Percentiles rank a stretch among this genome's conserved stretches.
Conservation (phyloP, 2,797 vertebrate species). For the Argyrosomus regius region DNA sequence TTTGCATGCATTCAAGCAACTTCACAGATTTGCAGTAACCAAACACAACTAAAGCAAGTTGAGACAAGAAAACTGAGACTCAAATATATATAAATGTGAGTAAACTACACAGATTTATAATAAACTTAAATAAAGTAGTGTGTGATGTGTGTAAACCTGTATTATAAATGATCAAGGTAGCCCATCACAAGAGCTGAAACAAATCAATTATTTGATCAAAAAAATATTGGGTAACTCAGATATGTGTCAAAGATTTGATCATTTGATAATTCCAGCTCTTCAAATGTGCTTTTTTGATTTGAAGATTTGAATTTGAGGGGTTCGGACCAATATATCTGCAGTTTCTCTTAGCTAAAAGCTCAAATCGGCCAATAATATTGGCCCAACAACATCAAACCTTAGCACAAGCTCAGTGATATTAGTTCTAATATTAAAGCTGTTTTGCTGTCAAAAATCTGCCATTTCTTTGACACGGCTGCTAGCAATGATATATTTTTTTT, state of each 20-base stretch:
- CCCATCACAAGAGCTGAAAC: background rate
- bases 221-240: too few relatives aligned
- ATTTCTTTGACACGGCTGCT: background rate
- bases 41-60: background rate
- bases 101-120: background rate
- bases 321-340: background rate
- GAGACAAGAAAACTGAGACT: background rate
- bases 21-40: background rate
- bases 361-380: background rate
- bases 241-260: too few relatives aligned
- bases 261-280: too few relatives aligned
- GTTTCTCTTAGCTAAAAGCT: background rate
- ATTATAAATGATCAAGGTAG: background rate
- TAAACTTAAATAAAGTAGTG: background rate
- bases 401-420: background rate
- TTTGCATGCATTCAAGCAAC: constrained; percentile 5
- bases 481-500: constrained; percentile 16
- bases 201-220: background rate
- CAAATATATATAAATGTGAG: background rate
- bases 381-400: background rate
- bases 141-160: background rate
- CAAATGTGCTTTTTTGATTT: too few relatives aligned
- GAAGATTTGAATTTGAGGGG: background rate
- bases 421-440: background rate
- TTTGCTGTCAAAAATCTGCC: background rate